Evolutionary conservation across 2,888 invertebrate genomes (phyloP).

Genomic region (Euzetes globulus): DNA sequence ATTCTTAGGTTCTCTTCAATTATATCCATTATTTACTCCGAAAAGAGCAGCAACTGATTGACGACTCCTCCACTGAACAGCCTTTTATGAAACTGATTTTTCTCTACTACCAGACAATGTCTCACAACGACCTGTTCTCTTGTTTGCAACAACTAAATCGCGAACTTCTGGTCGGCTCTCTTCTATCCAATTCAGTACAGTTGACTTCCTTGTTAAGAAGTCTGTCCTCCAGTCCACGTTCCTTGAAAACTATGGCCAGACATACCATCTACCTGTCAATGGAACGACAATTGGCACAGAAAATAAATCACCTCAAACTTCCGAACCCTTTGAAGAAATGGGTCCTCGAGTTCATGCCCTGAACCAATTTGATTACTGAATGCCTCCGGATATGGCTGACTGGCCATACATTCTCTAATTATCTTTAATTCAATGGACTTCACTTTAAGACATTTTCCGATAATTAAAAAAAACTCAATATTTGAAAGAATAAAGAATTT

Average conservation of each 20-base stretch:
- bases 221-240: conserved; percentile 59
- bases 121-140: conserved; percentile 60
- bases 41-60: conserved; percentile 52
- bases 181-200: conserved; percentile 48
- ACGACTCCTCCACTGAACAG: conserved; percentile 52
- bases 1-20: conserved; percentile 57
- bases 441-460: too few species aligned
- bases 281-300: conserved; percentile 58
- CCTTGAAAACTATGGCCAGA: conserved; percentile 63
- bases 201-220: conserved; percentile 58
- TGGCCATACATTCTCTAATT: too few species aligned
- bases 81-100: conserved; percentile 60
- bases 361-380: conserved; percentile 7
- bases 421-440: too few species aligned
- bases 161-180: conserved; percentile 58
- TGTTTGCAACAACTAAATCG: conserved; percentile 59
- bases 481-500: too few species aligned
- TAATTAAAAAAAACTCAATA: too few species aligned
- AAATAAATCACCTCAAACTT: conserved; percentile 60
- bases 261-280: conserved; percentile 62
- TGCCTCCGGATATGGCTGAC: too few species aligned
- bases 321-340: conserved; percentile 63
- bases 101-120: conserved; percentile 54
- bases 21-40: conserved; percentile 63
- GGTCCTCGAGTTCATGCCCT: conserved; percentile 58